Evolutionary conservation across 2,797 vertebrate genomes (phyloP).

Genomic region (Morelia viridis): DNA sequence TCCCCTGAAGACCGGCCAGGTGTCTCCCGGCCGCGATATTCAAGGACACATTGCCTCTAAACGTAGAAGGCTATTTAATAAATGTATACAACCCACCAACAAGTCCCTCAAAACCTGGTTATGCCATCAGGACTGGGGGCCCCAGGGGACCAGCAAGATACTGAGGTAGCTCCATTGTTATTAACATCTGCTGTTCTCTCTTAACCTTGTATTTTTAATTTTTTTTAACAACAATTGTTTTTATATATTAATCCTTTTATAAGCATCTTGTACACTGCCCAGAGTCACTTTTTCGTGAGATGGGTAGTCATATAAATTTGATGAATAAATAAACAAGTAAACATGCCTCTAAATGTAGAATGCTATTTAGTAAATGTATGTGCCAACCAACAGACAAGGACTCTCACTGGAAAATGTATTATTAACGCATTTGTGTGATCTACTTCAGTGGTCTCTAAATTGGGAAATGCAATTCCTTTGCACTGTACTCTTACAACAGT

Average conservation of each 20-base stretch:
- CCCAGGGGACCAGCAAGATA: no score
- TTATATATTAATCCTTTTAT: no score
- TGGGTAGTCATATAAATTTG: no score
- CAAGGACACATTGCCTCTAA: neutral
- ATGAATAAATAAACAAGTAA: no score
- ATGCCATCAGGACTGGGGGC: no score
- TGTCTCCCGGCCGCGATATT: neutral
- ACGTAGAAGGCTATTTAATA: neutral
- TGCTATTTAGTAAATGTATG: neutral
- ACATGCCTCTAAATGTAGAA: neutral
- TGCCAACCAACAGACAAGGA: neutral
- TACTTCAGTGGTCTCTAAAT: neutral
- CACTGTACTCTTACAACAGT: neutral
- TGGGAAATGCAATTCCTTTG: neutral
- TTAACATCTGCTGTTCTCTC: no score
- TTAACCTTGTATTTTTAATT: no score
- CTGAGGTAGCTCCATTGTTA: no score
- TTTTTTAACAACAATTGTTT: no score
- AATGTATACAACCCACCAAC: neutral
- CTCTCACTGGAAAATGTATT: neutral
- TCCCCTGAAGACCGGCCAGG: neutral
- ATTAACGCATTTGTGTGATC: neutral
- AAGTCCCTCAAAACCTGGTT: no score
- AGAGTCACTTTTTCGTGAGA: no score
- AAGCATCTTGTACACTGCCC: no score